Percentiles rank a stretch among this genome's conserved stretches.
Evolutionary conservation across 2,113 vertebrate genomes (phyloP).

Genomic region (Oplegnathus fasciatus): DNA sequence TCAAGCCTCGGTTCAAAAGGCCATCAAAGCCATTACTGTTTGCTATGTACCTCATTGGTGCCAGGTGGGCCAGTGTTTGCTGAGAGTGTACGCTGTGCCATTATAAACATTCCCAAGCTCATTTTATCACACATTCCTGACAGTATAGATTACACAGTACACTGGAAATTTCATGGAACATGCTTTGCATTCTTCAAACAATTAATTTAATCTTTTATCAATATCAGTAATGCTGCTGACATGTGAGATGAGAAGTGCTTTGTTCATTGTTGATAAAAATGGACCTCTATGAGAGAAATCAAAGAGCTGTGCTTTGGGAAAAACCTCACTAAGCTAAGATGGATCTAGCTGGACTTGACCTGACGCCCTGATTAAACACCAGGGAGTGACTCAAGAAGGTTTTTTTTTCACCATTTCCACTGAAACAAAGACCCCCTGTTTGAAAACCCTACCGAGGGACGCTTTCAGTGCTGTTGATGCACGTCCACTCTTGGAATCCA

Average conservation of each 20-base stretch:
- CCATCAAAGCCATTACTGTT: conserved; percentile 54
- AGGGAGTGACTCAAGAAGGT: conserved; percentile 29
- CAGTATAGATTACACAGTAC: conserved; percentile 14
- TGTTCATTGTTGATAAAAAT: conserved; percentile 19
- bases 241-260: conserved; percentile 6
- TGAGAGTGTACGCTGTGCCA: not conserved
- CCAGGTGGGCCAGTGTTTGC: conserved; percentile 54
- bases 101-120: conserved; percentile 25
- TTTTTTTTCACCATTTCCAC: conserved; percentile 20
- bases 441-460: conserved; percentile 43
- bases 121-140: conserved; percentile 36
- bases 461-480: conserved; percentile 16
- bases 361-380: conserved; percentile 51
- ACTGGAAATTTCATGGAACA: conserved; percentile 1
- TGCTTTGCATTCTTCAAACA: conserved; percentile 27
- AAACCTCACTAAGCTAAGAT: conserved; percentile 39
- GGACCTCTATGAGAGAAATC: conserved; percentile 3
- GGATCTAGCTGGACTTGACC: conserved; percentile 54
- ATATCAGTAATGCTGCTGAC: not conserved
- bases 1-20: conserved; percentile 60
- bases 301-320: conserved; percentile 42
- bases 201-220: not conserved
- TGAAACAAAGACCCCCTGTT: conserved; percentile 61
- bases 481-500: conserved; percentile 33
- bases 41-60: conserved; percentile 49